These are phyloP conservation scores for Parnassius smintheus DNA, from an alignment of 2,888 invertebrate genomes.

Conservation along the genomic window DNA sequence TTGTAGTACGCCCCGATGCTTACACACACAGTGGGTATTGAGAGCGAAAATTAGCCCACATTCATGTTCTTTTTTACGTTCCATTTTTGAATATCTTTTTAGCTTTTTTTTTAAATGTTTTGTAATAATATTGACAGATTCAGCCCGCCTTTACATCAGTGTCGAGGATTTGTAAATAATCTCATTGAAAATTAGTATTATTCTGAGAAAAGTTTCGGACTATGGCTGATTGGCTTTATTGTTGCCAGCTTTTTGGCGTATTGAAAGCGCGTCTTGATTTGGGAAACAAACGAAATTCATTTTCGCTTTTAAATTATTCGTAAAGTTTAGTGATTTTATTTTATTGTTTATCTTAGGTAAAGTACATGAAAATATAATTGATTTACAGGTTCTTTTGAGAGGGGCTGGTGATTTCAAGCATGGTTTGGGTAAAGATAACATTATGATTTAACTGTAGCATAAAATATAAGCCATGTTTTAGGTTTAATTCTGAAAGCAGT, in stretches of 20 bases:
- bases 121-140: constrained; percentile 79
- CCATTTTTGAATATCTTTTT: constrained; percentile 40
- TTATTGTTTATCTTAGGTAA: constrained; percentile 11
- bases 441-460: too few relatives aligned
- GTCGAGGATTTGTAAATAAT: constrained; percentile 76
- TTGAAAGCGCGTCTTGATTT: constrained; percentile 55
- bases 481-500: too few relatives aligned
- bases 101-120: constrained; percentile 53
- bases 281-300: constrained; percentile 45
- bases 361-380: neutral
- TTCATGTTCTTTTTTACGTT: constrained; percentile 52
- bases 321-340: constrained; percentile 2
- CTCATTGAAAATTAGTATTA: constrained; percentile 76
- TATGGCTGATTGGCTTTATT: constrained; percentile 70
- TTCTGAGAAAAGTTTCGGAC: constrained; percentile 52
- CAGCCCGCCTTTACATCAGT: constrained; percentile 53
- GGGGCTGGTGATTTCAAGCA: too few relatives aligned
- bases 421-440: too few relatives aligned
- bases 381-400: too few relatives aligned
- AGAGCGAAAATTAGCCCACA: constrained; percentile 78
- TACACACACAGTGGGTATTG: constrained; percentile 72
- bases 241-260: constrained; percentile 59
- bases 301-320: constrained; percentile 31
- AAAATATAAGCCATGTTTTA: too few relatives aligned
- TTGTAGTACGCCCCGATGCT: constrained; percentile 76